phyloP scores from a whole-genome alignment of 2,797 vertebrate species.

The Meriones psammophilus region DNA sequence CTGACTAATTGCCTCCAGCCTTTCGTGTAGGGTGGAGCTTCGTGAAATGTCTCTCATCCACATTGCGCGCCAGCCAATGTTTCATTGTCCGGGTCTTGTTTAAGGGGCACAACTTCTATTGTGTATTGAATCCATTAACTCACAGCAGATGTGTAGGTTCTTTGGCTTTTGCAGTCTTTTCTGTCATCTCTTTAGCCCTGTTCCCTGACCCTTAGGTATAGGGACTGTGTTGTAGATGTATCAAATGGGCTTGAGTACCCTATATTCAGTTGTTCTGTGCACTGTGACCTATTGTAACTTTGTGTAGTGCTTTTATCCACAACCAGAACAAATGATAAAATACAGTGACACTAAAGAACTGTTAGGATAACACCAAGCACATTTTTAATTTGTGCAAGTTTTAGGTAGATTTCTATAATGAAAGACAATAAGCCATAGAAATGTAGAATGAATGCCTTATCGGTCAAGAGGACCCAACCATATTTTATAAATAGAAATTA shows the following conservation, averaged over 20 bases:
- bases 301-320: not conserved
- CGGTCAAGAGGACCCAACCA: not conserved
- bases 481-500: constrained; percentile 12
- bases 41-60: not conserved
- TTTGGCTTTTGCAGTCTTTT: not conserved
- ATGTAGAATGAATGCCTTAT: not conserved
- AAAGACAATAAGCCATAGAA: constrained; percentile 12
- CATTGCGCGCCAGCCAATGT: not conserved
- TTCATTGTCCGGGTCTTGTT: not conserved
- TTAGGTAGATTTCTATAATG: not conserved
- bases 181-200: too few species aligned
- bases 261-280: not conserved
- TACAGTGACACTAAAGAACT: not conserved
- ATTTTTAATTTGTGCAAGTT: not conserved
- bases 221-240: not conserved
- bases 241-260: not conserved
- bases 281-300: not conserved
- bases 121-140: not conserved
- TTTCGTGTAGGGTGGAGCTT: not conserved
- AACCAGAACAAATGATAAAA: constrained; percentile 14
- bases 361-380: constrained; percentile 12
- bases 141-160: not conserved
- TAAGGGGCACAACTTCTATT: not conserved
- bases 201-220: not conserved
- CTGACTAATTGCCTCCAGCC: not conserved